Base-by-base conservation (phyloP, 2,797 vertebrate species). In the Momotus momota region DNA sequence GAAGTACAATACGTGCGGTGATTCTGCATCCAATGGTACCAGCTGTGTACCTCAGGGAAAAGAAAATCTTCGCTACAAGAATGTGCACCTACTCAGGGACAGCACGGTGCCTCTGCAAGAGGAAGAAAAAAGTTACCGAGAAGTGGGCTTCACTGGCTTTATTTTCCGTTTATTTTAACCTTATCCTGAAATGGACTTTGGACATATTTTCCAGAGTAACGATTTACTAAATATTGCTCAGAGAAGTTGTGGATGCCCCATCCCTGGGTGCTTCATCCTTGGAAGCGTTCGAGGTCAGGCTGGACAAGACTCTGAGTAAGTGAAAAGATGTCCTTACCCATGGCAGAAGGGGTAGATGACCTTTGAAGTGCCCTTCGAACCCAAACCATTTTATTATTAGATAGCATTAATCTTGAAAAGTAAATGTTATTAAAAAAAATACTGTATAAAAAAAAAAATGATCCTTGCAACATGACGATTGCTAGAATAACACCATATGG, bases 91-190 rank as follows among this genome's bases (percentile, higher is more conserved):
- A 31, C n/a, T 21, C 70, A 64, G 17, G 40, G 62, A 75, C 1
- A 3, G 41, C 0, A 3, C 0, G 0, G 45, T 16, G 27, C 6
- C 0, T 0, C 49, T 29, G 62, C 22, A 41, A 0, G 1, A 81
- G 16, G 5, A 23, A 73, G 66, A 41, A 54, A 51, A 69, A 26
- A 38, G 9, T 55, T 25, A 51, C 2, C 35, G 46, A 57, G 9
- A 58, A 72, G 20, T 2, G 1, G 8, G 7, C 20, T 88, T 70
- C 69, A n/a, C 40, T 41, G 45, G 3, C 13, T 48, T 90, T 48
- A 54, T 27, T 18, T 75, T 45, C n/a, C 45, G 38, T 2, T 57
- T 43, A 58, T 64, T 73, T 84, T 73, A 55, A 66, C 18, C 31
- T 80, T 23, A 33, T 14, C 5, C 10, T 55, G 21, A 92, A 90